A percentile compares a stretch with the other conserved stretches of the same genome.
These are phyloP conservation scores for Brachyhypopomus gauderio DNA, from an alignment of 2,113 vertebrate genomes.

Conservation along the genomic window DNA sequence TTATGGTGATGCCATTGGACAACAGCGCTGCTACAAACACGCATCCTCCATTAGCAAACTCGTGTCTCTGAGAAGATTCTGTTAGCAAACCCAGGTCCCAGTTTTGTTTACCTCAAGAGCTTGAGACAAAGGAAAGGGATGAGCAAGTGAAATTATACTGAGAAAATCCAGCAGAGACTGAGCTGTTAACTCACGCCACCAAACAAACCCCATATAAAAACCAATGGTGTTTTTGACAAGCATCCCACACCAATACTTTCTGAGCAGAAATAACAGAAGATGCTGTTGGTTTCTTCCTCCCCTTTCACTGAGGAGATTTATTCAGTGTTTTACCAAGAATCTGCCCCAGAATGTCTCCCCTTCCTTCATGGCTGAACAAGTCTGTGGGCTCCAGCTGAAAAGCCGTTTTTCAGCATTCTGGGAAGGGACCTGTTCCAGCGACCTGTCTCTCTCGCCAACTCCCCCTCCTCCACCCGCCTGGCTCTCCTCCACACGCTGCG, in stretches of 20 bases:
- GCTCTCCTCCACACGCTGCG: slow-evolving; percentile 7
- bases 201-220: neutral
- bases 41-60: no score
- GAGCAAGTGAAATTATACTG: neutral
- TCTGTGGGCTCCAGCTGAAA: slow-evolving; percentile 45
- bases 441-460: slow-evolving; percentile 3
- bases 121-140: neutral
- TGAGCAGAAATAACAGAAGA: neutral
- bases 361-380: slow-evolving; percentile 26
- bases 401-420: slow-evolving; percentile 42
- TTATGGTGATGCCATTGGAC: no score
- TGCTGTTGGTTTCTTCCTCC: neutral
- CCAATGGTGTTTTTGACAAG: neutral
- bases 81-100: no score
- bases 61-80: no score
- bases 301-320: slow-evolving; percentile 11
- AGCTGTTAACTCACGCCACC: neutral
- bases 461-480: neutral
- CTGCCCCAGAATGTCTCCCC: slow-evolving; percentile 19
- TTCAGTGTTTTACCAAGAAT: slow-evolving; percentile 41
- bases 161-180: neutral
- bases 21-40: no score
- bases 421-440: slow-evolving; percentile 38
- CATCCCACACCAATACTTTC: no score
- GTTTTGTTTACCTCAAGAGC: no score